phyloP scores from a whole-genome alignment of 1,140 invertebrate genomes.

The Proctacanthus coquilletti region DNA sequence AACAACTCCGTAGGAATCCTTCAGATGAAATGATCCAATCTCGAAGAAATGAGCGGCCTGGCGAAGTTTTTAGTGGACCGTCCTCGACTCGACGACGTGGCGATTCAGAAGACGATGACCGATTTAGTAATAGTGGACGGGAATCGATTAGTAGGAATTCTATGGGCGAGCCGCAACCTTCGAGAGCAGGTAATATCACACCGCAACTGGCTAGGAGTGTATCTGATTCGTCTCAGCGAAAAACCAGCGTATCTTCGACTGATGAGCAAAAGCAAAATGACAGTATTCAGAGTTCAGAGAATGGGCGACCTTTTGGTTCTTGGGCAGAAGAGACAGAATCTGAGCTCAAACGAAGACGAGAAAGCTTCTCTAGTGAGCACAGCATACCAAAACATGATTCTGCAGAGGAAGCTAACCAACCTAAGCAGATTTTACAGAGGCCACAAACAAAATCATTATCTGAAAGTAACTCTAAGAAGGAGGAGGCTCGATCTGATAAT shows the following conservation, averaged over 20 bases:
- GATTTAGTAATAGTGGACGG: conserved; percentile 8
- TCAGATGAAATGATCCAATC: conserved; percentile 1
- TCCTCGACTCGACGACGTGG: conserved; percentile 8
- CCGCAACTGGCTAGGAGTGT: conserved; percentile 18
- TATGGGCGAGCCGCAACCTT: conserved; percentile 1
- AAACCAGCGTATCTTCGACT: conserved; percentile 25
- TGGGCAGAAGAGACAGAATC: conserved; percentile 28
- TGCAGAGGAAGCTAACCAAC: conserved; percentile 18
- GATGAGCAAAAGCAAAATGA: conserved; percentile 13
- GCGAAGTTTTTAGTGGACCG: conserved; percentile 1
- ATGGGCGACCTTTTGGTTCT: conserved; percentile 12
- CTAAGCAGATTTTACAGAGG: conserved; percentile 23
- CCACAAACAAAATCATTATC: conserved; percentile 5
- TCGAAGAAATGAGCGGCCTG: not conserved
- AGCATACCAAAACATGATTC: conserved; percentile 8
- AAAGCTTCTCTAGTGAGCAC: conserved; percentile 24
- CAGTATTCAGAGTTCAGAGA: not conserved
- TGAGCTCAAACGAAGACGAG: conserved; percentile 21
- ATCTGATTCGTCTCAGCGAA: conserved; percentile 27
- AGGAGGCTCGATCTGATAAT: not conserved
- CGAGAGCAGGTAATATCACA: not conserved
- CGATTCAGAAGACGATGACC: conserved; percentile 15
- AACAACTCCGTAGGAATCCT: conserved; percentile 7
- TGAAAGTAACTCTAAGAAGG: not conserved
- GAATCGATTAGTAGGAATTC: conserved; percentile 5